A percentile compares a stretch with the other conserved stretches of the same genome.
phyloP scores from a whole-genome alignment of 2,888 invertebrate species.

The Sesamia inferens region DNA sequence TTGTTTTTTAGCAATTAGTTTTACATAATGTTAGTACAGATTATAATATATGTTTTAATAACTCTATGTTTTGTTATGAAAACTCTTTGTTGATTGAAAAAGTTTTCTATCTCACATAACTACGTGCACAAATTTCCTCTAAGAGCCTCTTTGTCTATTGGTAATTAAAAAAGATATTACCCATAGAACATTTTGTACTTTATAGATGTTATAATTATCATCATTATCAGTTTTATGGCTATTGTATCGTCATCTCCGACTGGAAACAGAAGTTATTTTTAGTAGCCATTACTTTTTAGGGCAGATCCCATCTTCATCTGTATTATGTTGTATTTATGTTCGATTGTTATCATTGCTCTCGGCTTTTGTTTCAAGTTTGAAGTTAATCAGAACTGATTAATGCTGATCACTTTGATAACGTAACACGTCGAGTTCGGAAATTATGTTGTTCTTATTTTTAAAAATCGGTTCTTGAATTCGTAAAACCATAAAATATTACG shows the following conservation, averaged over 20 bases:
- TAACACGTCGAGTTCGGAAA: neutral
- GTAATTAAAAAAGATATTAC: slow-evolving; percentile 18
- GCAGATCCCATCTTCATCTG: slow-evolving; percentile 32
- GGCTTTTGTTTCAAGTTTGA: slow-evolving; percentile 20
- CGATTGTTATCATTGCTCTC: slow-evolving; percentile 23
- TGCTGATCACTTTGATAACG: neutral
- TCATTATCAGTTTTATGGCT: slow-evolving; percentile 48
- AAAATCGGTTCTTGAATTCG: neutral
- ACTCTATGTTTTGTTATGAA: neutral
- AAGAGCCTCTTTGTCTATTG: neutral
- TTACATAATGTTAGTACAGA: neutral
- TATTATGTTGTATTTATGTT: slow-evolving; percentile 25
- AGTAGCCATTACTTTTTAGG: slow-evolving; percentile 52
- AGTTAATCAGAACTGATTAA: slow-evolving; percentile 15
- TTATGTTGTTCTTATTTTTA: neutral
- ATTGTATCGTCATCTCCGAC: slow-evolving; percentile 19
- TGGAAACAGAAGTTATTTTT: slow-evolving; percentile 51
- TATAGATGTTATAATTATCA: slow-evolving; percentile 38
- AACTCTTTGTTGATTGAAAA: neutral
- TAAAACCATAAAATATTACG: neutral
- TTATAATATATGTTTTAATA: neutral
- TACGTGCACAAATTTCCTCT: neutral
- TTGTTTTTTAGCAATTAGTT: neutral
- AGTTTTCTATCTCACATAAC: neutral
- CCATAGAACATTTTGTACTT: slow-evolving; percentile 11